Base-by-base conservation (phyloP, 2,797 vertebrate species). In the Cygnus olor region DNA sequence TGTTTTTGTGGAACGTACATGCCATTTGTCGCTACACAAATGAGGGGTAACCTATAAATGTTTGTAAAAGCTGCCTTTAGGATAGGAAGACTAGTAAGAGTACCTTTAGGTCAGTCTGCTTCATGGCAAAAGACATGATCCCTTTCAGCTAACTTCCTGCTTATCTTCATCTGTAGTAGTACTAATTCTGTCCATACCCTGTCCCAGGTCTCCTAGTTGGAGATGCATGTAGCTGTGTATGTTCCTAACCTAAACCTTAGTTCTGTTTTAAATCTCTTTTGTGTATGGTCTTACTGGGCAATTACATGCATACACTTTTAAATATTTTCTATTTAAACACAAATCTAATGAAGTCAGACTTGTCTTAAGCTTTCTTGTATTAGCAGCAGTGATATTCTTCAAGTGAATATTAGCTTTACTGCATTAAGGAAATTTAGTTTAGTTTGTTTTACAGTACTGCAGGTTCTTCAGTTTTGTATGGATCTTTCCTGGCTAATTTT, bases 1-100 rank as follows among this genome's bases (percentile, higher is more conserved):
- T 44, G 24, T 6, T 53, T 58, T 57, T 64, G 24, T 2, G 0
- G 24, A 54, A 10, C 9, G 34, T 66, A 4, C 1, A 3, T 58
- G 20, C n/a, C 28, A 8, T 60, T 85, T 14, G 13, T 65, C 14
- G 22, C 78, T 51, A 9, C 40, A 28, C 17, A 60, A 44, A 60
- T 42, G 30, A 71, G 38, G 19, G 4, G 15, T 42, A 82, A 27
- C 17, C 3, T 6, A 38, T 30, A 40, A 54, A 20, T n/a, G 25
- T 42, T 66, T 42, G 30, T 34, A 56, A 49, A 68, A 44, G 18
- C 9, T 6, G 14, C 11, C 66, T 61, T 40, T 28, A 49, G 30
- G 34, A 19, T 36, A 49, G 61, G 22, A 85, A 49, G 12, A 56
- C 30, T 19, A 27, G 2, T 10, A 25, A 25, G 44, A 49, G 30